Conservation (phyloP, 2,113 vertebrate genomes). For the Pachycephala philippinensis region DNA sequence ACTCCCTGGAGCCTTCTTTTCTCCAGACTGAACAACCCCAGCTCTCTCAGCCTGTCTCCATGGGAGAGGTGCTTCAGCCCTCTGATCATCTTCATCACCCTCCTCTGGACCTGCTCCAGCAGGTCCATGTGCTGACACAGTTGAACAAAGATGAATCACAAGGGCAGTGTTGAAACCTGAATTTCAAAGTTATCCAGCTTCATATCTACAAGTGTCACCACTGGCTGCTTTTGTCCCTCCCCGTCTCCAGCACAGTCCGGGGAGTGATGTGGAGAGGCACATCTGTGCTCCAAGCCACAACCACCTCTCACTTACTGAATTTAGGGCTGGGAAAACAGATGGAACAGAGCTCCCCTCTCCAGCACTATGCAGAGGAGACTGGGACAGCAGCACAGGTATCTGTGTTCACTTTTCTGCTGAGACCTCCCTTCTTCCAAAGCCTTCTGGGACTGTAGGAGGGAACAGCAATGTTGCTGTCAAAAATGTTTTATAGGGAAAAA, state of each 20-base stretch:
- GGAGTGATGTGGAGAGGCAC: background rate
- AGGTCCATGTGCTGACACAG: background rate
- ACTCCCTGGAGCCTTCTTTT: background rate
- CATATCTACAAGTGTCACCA: background rate
- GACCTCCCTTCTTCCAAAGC: background rate
- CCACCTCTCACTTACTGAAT: background rate
- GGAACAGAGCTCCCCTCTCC: background rate
- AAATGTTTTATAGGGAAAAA: background rate
- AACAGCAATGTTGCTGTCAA: background rate
- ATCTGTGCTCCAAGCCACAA: accelerated
- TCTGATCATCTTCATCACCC: background rate
- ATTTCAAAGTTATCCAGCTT: background rate
- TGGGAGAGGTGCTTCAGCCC: background rate
- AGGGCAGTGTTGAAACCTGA: background rate
- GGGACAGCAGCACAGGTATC: background rate
- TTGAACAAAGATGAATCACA: background rate
- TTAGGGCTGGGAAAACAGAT: background rate
- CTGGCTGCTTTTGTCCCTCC: background rate
- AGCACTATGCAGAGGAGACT: background rate
- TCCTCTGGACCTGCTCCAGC: background rate
- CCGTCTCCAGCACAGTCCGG: background rate
- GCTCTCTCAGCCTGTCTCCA: background rate
- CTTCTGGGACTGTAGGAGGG: background rate
- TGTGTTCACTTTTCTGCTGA: background rate
- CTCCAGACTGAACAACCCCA: background rate